These are phyloP conservation scores for Ianthella basta DNA, from an alignment of 37 sponge, comb jelly and placozoan species.

Conservation along the genomic window DNA sequence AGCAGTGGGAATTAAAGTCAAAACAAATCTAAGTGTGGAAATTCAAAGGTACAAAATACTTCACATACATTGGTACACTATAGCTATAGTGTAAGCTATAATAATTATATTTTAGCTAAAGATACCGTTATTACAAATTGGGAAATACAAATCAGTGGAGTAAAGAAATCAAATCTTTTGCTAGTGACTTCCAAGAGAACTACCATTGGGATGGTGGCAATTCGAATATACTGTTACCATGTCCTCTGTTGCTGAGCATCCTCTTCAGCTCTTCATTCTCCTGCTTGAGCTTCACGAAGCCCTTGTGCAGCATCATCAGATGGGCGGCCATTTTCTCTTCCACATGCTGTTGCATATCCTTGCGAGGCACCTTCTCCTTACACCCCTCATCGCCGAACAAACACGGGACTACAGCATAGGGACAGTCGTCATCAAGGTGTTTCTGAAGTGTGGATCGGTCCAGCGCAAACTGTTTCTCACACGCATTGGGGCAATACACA, in stretches of 20 bases:
- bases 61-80: too few relatives aligned
- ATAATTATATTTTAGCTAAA: too few relatives aligned
- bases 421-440: neutral
- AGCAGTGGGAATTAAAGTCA: too few relatives aligned
- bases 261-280: conserved; percentile 2
- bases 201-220: neutral
- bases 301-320: neutral
- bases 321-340: neutral
- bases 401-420: neutral
- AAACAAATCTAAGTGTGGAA: too few relatives aligned
- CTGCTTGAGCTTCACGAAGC: neutral
- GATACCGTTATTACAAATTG: neutral
- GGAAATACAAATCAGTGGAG: neutral
- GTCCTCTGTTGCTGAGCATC: neutral
- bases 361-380: neutral
- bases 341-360: neutral
- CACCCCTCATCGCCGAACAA: neutral
- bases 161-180: neutral
- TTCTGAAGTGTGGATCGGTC: neutral
- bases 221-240: neutral
- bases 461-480: neutral
- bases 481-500: neutral
- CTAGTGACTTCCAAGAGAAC: neutral
- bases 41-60: too few relatives aligned
- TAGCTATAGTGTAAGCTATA: too few relatives aligned